Evolutionary conservation across 2,113 vertebrate genomes (phyloP), one percentile per base, ranked within the genome.

Genomic region (Nothobranchius furzeri): DNA sequence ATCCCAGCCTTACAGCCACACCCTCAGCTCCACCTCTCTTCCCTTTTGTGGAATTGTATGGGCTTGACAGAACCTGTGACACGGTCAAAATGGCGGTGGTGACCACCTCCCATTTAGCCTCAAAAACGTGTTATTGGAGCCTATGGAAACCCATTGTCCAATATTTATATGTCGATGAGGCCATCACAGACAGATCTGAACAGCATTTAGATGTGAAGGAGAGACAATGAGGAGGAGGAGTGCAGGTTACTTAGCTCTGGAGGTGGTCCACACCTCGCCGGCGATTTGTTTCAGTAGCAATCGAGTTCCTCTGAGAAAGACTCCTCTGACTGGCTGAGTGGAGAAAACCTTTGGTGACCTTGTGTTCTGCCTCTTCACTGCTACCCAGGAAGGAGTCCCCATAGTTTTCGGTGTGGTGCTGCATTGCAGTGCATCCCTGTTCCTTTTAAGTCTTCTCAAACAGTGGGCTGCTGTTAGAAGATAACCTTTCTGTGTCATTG

Each of bases 401-500:
- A 68, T 61, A 53, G 51, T 20, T 67, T 58, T 57, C 45, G 15
- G n/a, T 56, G 53, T 70, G 70, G 0, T 78, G 75, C 79, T 80
- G 85, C 81, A 87, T 70, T 90, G 88, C 85, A 81, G 83, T 72
- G 66, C 53, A 66, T 55, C 56, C 73, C 55, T 76, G 15, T 57
- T 60, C 50, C 30, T 68, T 61, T 74, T 54, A 55, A 68, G 60
- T 78, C 69, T 63, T 76, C 70, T 65, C 3, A 2, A 78, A 73
- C 66, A 78, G 49, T 55, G 60, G 49, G 49, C 53, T 76, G 66
- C 65, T 77, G 50, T 63, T 53, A 15, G 51, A 72, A 75, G 79
- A 86, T 76, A 81, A 78, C 78, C 75, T 79, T 75, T 60, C 9
- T 15, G 68, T 76, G 73, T 58, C 73, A 72, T 73, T 81, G 69